Evolutionary conservation across 2,797 vertebrate genomes (phyloP).

Genomic region (Simalia tracyae): DNA sequence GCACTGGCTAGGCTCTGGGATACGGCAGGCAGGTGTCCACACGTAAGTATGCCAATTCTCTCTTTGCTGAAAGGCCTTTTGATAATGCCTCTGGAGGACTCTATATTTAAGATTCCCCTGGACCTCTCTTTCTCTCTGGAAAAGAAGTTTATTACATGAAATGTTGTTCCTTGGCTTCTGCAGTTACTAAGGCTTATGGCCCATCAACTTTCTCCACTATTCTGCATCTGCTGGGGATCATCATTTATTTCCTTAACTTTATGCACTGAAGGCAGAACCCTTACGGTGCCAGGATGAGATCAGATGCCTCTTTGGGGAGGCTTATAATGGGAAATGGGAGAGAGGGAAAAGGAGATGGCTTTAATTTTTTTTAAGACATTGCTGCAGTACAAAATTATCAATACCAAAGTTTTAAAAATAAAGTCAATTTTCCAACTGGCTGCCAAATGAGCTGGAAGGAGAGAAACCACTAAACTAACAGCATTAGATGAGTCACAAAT

Average conservation of each 20-base stretch:
- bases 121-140: conserved; percentile 9
- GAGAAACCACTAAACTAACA: not conserved
- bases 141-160: not conserved
- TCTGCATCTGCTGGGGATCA: not conserved
- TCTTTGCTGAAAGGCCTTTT: conserved; percentile 11
- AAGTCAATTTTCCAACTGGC: not conserved
- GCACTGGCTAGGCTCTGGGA: conserved; percentile 6
- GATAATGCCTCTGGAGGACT: conserved; percentile 3
- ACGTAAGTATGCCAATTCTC: not conserved
- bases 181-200: not conserved
- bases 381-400: not conserved
- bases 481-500: conserved; percentile 7
- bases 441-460: not conserved
- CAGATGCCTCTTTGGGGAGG: not conserved
- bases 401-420: not conserved
- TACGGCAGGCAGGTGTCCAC: conserved; percentile 35
- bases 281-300: not conserved
- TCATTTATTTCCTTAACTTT: conserved; percentile 13
- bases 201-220: conserved; percentile 1
- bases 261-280: not conserved
- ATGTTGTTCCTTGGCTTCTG: conserved; percentile 19
- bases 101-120: conserved; percentile 15
- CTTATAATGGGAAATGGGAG: not conserved
- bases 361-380: not conserved
- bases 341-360: not conserved